A percentile compares a stretch with the other conserved stretches of the same genome.
Conservation (phyloP, 2,888 invertebrate species). For the Chrysotoxum bicinctum region DNA sequence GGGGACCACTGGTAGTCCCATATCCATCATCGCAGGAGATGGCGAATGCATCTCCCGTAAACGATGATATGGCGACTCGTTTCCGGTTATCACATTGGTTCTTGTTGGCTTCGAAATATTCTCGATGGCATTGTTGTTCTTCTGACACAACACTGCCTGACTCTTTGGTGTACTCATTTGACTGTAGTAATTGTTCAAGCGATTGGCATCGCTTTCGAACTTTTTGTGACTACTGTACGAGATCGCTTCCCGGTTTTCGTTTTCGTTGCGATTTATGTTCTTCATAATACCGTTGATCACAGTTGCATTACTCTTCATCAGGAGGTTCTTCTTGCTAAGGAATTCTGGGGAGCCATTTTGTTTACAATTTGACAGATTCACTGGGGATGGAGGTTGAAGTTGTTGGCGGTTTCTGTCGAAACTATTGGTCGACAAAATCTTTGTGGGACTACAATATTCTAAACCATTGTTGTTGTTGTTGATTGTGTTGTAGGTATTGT, state of each 20-base stretch:
- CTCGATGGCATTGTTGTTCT: slow-evolving; percentile 59
- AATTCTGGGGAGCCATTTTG: slow-evolving; percentile 76
- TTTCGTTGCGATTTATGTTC: slow-evolving; percentile 77
- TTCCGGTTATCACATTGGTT: slow-evolving; percentile 59
- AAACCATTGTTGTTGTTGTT: slow-evolving; percentile 66
- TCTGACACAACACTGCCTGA: slow-evolving; percentile 70
- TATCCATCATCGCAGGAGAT: slow-evolving; percentile 36
- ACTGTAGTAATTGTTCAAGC: slow-evolving; percentile 80
- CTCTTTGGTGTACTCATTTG: slow-evolving; percentile 80
- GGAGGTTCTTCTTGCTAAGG: slow-evolving; percentile 79
- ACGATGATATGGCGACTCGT: slow-evolving; percentile 59
- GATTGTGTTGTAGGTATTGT: slow-evolving; percentile 73
- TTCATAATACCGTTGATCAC: slow-evolving; percentile 80
- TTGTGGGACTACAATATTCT: slow-evolving; percentile 49
- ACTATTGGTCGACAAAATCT: slow-evolving; percentile 41
- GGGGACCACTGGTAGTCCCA: slow-evolving; percentile 49
- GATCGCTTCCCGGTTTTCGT: slow-evolving; percentile 61
- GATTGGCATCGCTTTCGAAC: slow-evolving; percentile 81
- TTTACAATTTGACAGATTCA: slow-evolving; percentile 74
- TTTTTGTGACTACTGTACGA: slow-evolving; percentile 77
- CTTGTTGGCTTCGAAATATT: slow-evolving; percentile 46
- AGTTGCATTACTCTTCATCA: slow-evolving; percentile 79
- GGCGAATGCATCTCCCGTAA: slow-evolving; percentile 54
- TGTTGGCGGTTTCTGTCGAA: slow-evolving; percentile 63
- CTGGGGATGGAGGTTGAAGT: slow-evolving; percentile 19